phyloP scores from a whole-genome alignment of 2,113 vertebrate species.

The Epinephelus lanceolatus region DNA sequence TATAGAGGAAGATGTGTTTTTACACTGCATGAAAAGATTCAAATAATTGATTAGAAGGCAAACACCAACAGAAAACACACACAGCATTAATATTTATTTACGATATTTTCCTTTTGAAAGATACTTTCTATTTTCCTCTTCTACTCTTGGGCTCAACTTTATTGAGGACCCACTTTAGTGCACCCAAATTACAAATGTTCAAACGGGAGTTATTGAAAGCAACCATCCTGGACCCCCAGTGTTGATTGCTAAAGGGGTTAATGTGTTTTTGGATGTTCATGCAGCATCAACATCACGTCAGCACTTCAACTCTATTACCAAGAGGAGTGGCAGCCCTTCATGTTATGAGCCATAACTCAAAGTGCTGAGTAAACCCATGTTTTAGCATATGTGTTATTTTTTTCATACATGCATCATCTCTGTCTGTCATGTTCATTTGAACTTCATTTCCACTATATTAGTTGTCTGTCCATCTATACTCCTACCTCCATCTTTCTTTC shows the following conservation, averaged over 20 bases:
- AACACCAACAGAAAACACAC: neutral
- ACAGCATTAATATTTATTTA: neutral
- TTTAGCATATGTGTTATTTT: neutral
- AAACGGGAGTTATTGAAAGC: neutral
- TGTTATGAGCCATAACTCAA: neutral
- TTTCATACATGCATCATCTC: neutral
- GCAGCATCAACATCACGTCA: conserved; percentile 31
- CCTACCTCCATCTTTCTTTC: neutral
- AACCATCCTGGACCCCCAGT: neutral
- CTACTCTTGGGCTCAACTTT: neutral
- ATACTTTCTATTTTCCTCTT: neutral
- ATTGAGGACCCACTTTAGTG: neutral
- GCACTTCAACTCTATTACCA: conserved; percentile 22
- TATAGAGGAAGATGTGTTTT: neutral
- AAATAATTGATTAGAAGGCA: neutral
- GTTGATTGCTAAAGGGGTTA: conserved; percentile 17
- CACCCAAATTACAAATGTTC: neutral
- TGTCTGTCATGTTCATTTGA: neutral
- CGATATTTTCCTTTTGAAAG: neutral
- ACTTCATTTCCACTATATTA: conserved; percentile 9
- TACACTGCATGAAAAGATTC: neutral
- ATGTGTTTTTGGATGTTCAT: conserved; percentile 31
- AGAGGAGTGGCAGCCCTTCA: conserved; percentile 12
- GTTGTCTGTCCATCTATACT: neutral
- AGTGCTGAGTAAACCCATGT: neutral